Base-by-base conservation (phyloP, 1,140 invertebrate species). In the Solenopsis invicta region DNA sequence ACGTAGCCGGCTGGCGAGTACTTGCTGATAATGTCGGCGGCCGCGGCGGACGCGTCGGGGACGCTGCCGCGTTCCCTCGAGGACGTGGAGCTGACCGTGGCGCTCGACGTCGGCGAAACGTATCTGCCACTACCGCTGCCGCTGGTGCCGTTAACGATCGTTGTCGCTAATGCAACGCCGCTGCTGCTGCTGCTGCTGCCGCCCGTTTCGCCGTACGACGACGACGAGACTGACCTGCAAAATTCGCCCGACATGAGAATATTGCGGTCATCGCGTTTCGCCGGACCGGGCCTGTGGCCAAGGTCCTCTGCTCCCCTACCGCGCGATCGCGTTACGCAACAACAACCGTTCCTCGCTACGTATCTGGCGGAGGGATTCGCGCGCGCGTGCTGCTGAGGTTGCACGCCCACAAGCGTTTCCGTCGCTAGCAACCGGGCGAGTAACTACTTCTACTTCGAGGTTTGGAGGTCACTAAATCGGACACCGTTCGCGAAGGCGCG, bases 1-100 rank as follows among this genome's bases (percentile, higher is more conserved):
- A 96, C 95, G 92, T 97, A 97, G 85, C 96, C 96, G 6, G 96
- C 93, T 10, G 96, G 96, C 0, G 96, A 97, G 89, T 97, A 97
- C 88, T 96, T 96, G 78, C 96, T 96, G 88, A 96, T 96, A 4
- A 97, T 90, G 66, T 97, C 97, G 3, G 96, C 96, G 45, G 72
- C 52, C 6, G 62, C 96, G 3, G 96, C 96, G 29, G 64, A 24
- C 10, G 64, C 16, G 13, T 94, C 0, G 95, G 96, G 91, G 96
- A 96, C 91, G 96, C 95, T 10, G 92, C 91, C 59, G 95, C 77
- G 52, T 94, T 91, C 89, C 54, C 89, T 88, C 72, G 87, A 89
- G 1, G 89, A 86, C 10, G 61, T 10, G 18, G 87, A 89, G 29
- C 85, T 81, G 13, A 66, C 71, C 29, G 89, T 88, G n/a, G 87